phyloP scores from a whole-genome alignment of 2,888 invertebrate species.

The Xanthorhoe spadicearia region DNA sequence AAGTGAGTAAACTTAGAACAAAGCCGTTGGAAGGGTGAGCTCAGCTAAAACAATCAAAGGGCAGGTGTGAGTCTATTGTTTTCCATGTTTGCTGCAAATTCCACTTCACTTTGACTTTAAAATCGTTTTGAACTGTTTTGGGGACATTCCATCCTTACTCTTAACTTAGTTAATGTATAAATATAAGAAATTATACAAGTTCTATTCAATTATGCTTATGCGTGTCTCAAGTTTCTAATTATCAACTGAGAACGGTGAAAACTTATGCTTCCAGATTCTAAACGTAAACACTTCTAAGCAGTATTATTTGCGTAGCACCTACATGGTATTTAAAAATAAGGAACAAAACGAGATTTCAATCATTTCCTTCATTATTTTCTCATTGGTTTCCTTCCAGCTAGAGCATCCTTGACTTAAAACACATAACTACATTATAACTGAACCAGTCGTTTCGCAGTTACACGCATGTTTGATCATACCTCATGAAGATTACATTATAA shows the following conservation, averaged over 20 bases:
- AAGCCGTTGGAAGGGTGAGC: constrained; percentile 32
- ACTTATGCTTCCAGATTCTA: too few relatives aligned
- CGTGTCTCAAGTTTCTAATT: too few relatives aligned
- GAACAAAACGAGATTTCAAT: too few relatives aligned
- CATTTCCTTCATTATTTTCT: too few relatives aligned
- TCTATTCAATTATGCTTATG: too few relatives aligned
- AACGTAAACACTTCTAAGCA: too few relatives aligned
- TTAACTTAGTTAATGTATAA: background rate
- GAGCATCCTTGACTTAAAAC: constrained; percentile 5
- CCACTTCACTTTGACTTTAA: constrained; percentile 14
- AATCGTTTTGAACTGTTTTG: too few relatives aligned
- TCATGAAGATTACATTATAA: constrained; percentile 54
- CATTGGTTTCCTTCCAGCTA: background rate
- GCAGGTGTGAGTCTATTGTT: constrained; percentile 64
- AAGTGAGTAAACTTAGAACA: constrained; percentile 37
- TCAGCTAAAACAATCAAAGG: constrained; percentile 29
- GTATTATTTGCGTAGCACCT: too few relatives aligned
- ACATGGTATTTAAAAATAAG: too few relatives aligned
- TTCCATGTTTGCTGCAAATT: constrained; percentile 42
- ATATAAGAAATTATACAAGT: background rate
- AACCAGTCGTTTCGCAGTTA: constrained; percentile 21
- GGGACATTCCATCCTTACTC: constrained; percentile 1
- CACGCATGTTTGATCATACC: constrained; percentile 41
- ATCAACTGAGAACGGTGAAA: too few relatives aligned
- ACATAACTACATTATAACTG: constrained; percentile 35